Evolutionary conservation across 2,888 invertebrate species (phyloP).

Genomic region (Oasisia sp.): DNA sequence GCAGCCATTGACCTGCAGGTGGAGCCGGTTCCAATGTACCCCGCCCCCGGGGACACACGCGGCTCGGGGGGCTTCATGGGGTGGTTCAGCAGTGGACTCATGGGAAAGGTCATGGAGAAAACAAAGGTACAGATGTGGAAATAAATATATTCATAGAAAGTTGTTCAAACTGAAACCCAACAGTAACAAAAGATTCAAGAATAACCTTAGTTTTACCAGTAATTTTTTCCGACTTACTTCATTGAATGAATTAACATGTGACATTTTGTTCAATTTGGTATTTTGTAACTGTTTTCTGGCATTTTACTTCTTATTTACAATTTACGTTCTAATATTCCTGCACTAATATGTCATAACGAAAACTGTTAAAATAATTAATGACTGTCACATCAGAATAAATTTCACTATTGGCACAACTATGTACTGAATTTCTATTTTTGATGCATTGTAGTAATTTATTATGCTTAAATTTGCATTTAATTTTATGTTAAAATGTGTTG

Average conservation of each 20-base stretch:
- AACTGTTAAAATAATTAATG: too few relatives aligned
- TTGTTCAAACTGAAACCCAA: background rate
- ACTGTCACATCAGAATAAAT: too few relatives aligned
- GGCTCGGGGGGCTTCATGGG: slow-evolving; percentile 41
- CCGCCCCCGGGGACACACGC: slow-evolving; percentile 24
- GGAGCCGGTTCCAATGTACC: slow-evolving; percentile 33
- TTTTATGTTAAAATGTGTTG: background rate
- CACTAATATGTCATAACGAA: too few relatives aligned
- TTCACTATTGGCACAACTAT: too few relatives aligned
- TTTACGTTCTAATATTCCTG: too few relatives aligned
- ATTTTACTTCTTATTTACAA: too few relatives aligned
- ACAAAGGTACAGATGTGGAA: slow-evolving; percentile 54
- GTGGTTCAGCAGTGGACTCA: slow-evolving; percentile 59
- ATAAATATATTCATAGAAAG: background rate
- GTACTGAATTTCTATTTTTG: too few relatives aligned
- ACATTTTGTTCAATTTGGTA: too few relatives aligned
- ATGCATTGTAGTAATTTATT: too few relatives aligned
- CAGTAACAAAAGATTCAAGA: background rate
- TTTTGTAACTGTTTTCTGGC: too few relatives aligned
- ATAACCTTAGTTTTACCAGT: background rate
- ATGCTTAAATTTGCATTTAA: background rate
- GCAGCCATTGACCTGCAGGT: slow-evolving; percentile 23
- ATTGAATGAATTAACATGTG: background rate
- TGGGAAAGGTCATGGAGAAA: slow-evolving; percentile 62
- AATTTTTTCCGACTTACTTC: background rate